Percentiles rank a stretch among this genome's conserved stretches.
These are phyloP conservation scores for Patiria pectinifera DNA, from an alignment of 53 echinoderm and acorn worm genomes.

Conservation along the genomic window DNA sequence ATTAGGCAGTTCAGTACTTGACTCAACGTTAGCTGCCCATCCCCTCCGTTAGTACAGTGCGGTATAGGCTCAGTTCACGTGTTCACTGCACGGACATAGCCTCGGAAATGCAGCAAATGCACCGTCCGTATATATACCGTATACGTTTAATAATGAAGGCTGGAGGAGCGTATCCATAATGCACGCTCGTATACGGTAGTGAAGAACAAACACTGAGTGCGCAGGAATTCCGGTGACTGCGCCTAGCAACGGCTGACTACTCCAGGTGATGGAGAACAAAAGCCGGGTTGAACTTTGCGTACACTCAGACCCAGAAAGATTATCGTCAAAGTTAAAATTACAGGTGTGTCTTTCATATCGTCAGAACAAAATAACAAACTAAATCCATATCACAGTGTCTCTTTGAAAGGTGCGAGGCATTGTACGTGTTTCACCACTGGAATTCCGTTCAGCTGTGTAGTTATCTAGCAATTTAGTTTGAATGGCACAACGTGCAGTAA, in stretches of 20 bases:
- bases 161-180: not conserved
- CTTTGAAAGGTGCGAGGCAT: too few relatives aligned
- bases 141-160: not conserved
- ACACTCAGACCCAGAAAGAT: not conserved
- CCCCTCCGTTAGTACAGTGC: not conserved
- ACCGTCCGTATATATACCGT: not conserved
- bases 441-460: too few relatives aligned
- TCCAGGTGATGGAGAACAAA: not conserved
- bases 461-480: too few relatives aligned
- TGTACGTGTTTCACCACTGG: too few relatives aligned
- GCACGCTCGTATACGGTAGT: not conserved
- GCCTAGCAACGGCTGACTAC: slow-evolving; percentile 6
- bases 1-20: not conserved
- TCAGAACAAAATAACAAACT: too few relatives aligned
- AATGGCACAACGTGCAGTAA: too few relatives aligned
- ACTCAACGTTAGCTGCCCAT: not conserved
- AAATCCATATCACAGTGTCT: too few relatives aligned
- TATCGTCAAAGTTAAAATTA: not conserved
- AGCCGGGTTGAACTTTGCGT: not conserved
- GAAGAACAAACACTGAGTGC: not conserved
- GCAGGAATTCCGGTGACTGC: not conserved
- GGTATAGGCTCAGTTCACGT: not conserved
- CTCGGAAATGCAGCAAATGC: not conserved
- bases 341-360: not conserved
- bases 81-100: not conserved